These are phyloP conservation scores for Sphaerophoria taeniata DNA, from an alignment of 2,888 invertebrate species.

Conservation along the genomic window DNA sequence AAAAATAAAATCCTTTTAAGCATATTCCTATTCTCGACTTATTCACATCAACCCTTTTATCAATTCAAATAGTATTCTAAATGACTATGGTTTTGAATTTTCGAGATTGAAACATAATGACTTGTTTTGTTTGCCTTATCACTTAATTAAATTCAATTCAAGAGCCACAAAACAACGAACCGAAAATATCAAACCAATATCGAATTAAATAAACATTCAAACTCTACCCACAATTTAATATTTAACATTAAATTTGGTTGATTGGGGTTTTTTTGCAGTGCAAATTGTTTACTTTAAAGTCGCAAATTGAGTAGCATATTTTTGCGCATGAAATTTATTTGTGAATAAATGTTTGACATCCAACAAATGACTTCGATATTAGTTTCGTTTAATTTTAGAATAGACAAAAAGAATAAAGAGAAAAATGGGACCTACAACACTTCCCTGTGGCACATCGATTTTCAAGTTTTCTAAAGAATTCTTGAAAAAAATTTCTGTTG, in stretches of 20 bases:
- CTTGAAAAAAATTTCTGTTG: too few species aligned
- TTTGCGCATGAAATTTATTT: too few species aligned
- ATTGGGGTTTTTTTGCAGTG: not conserved
- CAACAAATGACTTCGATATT: too few species aligned
- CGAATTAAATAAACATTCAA: constrained; percentile 22
- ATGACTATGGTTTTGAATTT: constrained; percentile 6
- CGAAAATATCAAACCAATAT: constrained; percentile 10
- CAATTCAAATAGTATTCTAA: constrained; percentile 19
- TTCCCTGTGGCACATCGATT: too few species aligned
- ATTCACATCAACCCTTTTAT: constrained; percentile 16
- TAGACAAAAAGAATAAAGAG: too few species aligned
- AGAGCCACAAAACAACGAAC: constrained; percentile 14
- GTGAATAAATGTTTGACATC: too few species aligned
- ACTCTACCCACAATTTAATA: constrained; percentile 47
- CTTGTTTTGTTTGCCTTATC: constrained; percentile 16
- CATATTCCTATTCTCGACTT: not conserved
- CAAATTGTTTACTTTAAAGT: not conserved
- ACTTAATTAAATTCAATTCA: constrained; percentile 29
- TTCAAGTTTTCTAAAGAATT: too few species aligned
- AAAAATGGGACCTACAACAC: too few species aligned
- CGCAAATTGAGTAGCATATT: too few species aligned
- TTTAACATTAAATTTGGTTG: constrained; percentile 18
- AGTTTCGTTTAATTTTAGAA: too few species aligned
- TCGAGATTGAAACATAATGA: constrained; percentile 25
- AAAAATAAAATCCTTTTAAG: not conserved